Conservation (phyloP, 1,140 invertebrate genomes). For the Zaprionus capensis region DNA sequence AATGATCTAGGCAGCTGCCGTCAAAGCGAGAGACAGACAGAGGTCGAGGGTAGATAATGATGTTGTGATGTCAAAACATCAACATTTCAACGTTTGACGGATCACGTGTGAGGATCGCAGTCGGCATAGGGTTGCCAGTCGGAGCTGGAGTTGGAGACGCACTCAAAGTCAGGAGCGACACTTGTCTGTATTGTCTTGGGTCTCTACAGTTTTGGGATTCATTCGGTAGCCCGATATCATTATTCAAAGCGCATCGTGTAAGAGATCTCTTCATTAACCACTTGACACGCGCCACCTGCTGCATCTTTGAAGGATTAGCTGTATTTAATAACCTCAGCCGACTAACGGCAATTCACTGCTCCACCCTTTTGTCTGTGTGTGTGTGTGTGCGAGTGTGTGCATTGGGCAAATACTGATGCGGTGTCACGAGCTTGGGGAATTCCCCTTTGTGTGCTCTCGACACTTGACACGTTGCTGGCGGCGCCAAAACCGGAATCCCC, state of each 20-base stretch:
- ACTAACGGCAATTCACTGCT: slow-evolving; percentile 29
- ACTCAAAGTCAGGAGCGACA: slow-evolving; percentile 35
- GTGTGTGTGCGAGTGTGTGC: slow-evolving; percentile 27
- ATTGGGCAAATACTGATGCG: slow-evolving; percentile 31
- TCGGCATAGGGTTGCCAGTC: not conserved
- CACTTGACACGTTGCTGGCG: slow-evolving; percentile 13
- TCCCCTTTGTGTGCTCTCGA: slow-evolving; percentile 31
- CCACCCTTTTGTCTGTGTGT: not conserved
- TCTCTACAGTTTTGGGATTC: slow-evolving; percentile 15
- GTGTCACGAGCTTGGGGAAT: slow-evolving; percentile 5
- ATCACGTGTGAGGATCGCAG: slow-evolving; percentile 72
- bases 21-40: slow-evolving; percentile 2
- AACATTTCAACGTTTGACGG: slow-evolving; percentile 66
- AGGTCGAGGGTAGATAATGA: slow-evolving; percentile 67
- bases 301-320: slow-evolving; percentile 64
- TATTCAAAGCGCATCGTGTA: slow-evolving; percentile 55
- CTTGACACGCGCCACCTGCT: slow-evolving; percentile 48
- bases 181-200: slow-evolving; percentile 53
- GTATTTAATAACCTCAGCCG: slow-evolving; percentile 60
- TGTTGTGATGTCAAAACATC: slow-evolving; percentile 79
- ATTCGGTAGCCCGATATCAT: slow-evolving; percentile 51
- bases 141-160: slow-evolving; percentile 38
- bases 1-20: slow-evolving; percentile 26
- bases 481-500: slow-evolving; percentile 1
- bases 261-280: slow-evolving; percentile 37